Percentiles rank a stretch among this genome's conserved stretches.
These are phyloP conservation scores for Andrena camellia DNA, from an alignment of 2,888 invertebrate genomes.

Conservation along the genomic window DNA sequence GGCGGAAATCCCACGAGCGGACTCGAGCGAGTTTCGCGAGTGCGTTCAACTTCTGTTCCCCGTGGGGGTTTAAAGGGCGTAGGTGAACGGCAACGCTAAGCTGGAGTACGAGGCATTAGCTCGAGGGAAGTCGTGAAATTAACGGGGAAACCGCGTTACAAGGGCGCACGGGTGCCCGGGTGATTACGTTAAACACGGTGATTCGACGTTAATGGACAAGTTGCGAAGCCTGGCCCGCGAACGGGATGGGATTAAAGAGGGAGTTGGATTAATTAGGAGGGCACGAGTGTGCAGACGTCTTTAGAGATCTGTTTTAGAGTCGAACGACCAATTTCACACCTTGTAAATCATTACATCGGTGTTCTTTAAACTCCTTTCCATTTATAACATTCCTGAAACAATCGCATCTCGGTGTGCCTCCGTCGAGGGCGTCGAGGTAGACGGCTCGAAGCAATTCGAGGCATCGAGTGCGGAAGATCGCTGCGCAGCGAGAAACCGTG, in stretches of 20 bases:
- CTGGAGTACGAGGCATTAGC: conserved; percentile 11
- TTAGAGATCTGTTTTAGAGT: too few relatives aligned
- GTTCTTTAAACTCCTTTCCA: too few relatives aligned
- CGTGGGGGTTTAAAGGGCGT: neutral
- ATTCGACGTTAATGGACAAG: conserved; percentile 20
- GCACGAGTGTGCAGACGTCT: neutral
- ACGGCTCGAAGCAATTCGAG: neutral
- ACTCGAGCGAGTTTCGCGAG: neutral
- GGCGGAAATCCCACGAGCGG: conserved; percentile 1
- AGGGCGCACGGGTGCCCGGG: conserved; percentile 11
- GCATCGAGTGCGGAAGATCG: neutral
- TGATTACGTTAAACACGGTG: conserved; percentile 51
- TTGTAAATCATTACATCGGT: too few relatives aligned
- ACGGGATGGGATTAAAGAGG: conserved; percentile 33
- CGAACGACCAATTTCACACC: too few relatives aligned
- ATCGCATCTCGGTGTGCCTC: too few relatives aligned
- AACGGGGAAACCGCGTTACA: conserved; percentile 45
- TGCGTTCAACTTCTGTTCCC: conserved; percentile 7
- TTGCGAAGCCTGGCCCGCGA: conserved; percentile 13
- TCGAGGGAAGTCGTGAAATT: conserved; percentile 39
- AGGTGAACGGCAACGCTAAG: neutral
- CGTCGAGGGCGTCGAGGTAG: neutral
- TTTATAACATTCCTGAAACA: too few relatives aligned
- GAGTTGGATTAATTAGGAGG: conserved; percentile 15
- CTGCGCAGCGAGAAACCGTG: neutral